A percentile compares a stretch with the other conserved stretches of the same genome.
Evolutionary conservation across 2,888 invertebrate genomes (phyloP).

Genomic region (Perizoma flavofasciatum): DNA sequence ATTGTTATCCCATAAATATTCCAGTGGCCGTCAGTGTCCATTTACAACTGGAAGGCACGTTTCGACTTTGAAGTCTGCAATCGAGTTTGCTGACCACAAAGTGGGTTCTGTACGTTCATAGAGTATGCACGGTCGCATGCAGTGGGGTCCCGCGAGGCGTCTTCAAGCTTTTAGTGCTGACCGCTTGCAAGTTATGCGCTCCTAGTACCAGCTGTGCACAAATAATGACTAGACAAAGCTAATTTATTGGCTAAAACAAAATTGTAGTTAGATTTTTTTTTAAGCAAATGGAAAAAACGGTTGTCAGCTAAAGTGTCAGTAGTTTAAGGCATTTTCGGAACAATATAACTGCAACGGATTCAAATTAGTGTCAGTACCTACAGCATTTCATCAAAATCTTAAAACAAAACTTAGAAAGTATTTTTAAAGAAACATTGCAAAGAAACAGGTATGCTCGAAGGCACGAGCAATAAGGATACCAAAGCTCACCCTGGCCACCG

Average conservation of each 20-base stretch:
- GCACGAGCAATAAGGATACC: too few relatives aligned
- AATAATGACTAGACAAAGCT: constrained; percentile 37
- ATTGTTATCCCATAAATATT: constrained; percentile 24
- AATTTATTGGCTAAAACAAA: constrained; percentile 27
- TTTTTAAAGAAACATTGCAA: too few relatives aligned
- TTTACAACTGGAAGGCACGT: constrained; percentile 38
- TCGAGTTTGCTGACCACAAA: constrained; percentile 79
- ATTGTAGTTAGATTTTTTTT: not conserved
- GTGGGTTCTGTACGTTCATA: constrained; percentile 39
- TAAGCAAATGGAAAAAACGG: not conserved
- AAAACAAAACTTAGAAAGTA: too few relatives aligned
- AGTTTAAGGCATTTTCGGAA: too few relatives aligned
- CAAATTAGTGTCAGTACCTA: too few relatives aligned
- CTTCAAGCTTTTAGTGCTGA: constrained; percentile 64
- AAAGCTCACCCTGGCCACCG: too few relatives aligned
- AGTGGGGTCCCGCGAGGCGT: constrained; percentile 33
- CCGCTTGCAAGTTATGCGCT: constrained; percentile 58
- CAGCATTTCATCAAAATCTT: too few relatives aligned
- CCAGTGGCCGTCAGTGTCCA: constrained; percentile 20
- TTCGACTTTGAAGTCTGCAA: constrained; percentile 79
- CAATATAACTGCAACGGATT: too few relatives aligned
- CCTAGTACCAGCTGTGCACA: constrained; percentile 50
- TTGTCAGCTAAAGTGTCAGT: too few relatives aligned
- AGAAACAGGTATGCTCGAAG: too few relatives aligned
- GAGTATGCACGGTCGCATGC: constrained; percentile 48